These are phyloP conservation scores for Erinaceus europaeus DNA, from an alignment of 2,113 vertebrate species.

Conservation along the genomic window DNA sequence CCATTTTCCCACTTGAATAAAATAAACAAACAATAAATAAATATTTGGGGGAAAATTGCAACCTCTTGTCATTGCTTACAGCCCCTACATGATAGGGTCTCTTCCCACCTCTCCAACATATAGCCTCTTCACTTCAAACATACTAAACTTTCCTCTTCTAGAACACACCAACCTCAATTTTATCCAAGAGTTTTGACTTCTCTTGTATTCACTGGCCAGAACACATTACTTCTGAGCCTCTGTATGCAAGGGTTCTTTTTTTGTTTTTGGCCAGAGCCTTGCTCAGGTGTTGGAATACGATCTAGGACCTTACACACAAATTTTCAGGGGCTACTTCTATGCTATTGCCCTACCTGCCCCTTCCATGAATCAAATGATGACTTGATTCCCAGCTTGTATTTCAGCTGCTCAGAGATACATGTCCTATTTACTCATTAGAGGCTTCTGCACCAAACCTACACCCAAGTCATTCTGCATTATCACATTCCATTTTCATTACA, in stretches of 20 bases:
- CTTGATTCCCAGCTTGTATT: neutral
- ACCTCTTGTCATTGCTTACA: neutral
- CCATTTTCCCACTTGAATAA: neutral
- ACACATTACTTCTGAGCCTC: neutral
- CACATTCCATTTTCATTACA: slow-evolving; percentile 9
- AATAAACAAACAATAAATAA: too few species aligned
- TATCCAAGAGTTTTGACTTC: neutral
- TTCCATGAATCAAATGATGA: too few species aligned
- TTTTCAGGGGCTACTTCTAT: too few species aligned
- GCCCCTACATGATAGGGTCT: neutral
- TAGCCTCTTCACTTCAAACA: neutral
- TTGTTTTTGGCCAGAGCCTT: too few species aligned
- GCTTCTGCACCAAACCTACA: neutral
- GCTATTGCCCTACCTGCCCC: too few species aligned
- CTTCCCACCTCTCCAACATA: neutral
- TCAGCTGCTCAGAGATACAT: neutral
- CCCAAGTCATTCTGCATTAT: neutral
- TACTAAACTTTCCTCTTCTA: neutral
- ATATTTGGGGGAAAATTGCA: neutral
- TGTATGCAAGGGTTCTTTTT: neutral
- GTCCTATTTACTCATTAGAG: neutral
- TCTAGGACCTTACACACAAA: too few species aligned
- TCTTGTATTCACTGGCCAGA: neutral
- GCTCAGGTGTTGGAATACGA: too few species aligned
- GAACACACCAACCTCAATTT: neutral